Conservation (phyloP, 1,140 invertebrate genomes). For the Cotesia typhae region DNA sequence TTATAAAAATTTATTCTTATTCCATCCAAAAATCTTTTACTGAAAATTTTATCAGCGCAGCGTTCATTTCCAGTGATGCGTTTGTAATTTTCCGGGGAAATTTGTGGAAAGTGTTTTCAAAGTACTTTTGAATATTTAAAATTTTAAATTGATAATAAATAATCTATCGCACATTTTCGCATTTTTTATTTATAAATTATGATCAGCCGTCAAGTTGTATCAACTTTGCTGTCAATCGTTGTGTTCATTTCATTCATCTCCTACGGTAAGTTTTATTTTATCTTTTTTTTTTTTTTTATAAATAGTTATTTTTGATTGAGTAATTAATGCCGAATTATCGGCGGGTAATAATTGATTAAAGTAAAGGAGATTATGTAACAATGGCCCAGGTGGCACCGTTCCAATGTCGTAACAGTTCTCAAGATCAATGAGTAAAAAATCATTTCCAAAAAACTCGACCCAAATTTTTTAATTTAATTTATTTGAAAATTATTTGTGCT, state of each 20-base stretch:
- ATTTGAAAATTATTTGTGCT: neutral
- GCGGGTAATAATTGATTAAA: neutral
- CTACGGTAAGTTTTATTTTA: constrained; percentile 24
- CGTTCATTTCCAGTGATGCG: too few relatives aligned
- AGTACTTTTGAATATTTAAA: too few relatives aligned
- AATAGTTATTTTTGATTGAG: neutral
- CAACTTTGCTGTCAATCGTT: constrained; percentile 20
- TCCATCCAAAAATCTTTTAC: neutral
- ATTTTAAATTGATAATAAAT: too few relatives aligned
- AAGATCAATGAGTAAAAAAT: neutral
- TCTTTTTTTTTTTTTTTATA: neutral
- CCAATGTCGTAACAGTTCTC: neutral
- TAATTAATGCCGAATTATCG: neutral
- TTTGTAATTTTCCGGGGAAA: too few relatives aligned
- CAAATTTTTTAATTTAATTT: neutral
- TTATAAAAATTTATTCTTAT: neutral
- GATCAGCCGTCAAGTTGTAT: constrained; percentile 14
- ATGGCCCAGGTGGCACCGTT: constrained; percentile 1
- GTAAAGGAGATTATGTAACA: constrained; percentile 16
- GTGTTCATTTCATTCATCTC: constrained; percentile 25
- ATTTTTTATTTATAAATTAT: constrained; percentile 15
- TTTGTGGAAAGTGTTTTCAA: too few relatives aligned
- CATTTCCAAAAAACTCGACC: neutral
- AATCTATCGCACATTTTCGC: neutral
- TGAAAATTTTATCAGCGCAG: too few relatives aligned